Conservation (phyloP, 30 jellyfish, hydroid and myxozoan genomes). For the Aurelia sp. region DNA sequence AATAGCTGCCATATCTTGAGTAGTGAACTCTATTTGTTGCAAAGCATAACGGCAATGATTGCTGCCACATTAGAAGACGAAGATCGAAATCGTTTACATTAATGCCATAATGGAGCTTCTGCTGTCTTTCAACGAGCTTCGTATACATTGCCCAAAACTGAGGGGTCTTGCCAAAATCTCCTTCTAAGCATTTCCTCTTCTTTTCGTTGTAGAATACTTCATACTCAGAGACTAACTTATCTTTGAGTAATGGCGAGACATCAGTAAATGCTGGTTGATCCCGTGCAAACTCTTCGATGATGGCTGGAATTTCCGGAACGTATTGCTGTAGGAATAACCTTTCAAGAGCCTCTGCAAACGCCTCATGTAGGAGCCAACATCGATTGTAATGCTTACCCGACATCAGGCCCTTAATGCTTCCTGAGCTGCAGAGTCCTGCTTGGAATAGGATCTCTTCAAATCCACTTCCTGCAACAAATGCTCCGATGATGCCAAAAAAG, state of each 20-base stretch:
- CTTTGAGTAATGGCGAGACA: background rate
- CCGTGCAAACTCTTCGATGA: no score
- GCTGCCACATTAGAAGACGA: conserved; percentile 26
- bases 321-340: conserved; percentile 10
- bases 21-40: conserved; percentile 33
- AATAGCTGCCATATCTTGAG: conserved; percentile 50
- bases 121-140: conserved; percentile 22
- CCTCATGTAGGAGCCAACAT: conserved; percentile 28
- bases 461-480: conserved; percentile 28
- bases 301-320: background rate
- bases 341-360: conserved; percentile 47
- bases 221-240: background rate
- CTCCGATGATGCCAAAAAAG: conserved; percentile 37
- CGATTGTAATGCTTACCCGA: conserved; percentile 56
- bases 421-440: conserved; percentile 42
- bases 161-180: conserved; percentile 43
- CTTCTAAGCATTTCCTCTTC: background rate
- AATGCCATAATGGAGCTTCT: conserved; percentile 18
- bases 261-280: background rate
- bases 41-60: conserved; percentile 44
- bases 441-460: conserved; percentile 22
- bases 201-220: background rate
- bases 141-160: conserved; percentile 30
- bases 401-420: conserved; percentile 16
- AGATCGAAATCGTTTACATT: conserved; percentile 31